A percentile compares a stretch with the other conserved stretches of the same genome.
These are phyloP conservation scores for Hyperoplus immaculatus DNA, from an alignment of 2,797 vertebrate genomes.

Conservation along the genomic window DNA sequence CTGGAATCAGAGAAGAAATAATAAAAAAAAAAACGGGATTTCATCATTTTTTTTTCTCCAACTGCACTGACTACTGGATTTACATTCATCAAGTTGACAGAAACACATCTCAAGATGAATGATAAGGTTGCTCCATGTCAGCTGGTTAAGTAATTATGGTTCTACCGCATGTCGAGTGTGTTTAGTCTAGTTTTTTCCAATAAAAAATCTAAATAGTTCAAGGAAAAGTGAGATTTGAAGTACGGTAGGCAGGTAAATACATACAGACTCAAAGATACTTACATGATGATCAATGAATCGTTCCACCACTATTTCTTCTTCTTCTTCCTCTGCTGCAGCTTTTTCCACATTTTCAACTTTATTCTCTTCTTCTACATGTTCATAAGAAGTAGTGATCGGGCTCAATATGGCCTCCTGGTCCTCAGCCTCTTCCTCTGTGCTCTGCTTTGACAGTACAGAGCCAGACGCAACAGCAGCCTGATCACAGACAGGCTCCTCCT, in stretches of 20 bases:
- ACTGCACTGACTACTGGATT: too few species aligned
- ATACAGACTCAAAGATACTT: constrained; percentile 31
- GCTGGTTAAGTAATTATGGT: not conserved
- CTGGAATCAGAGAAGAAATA: not conserved
- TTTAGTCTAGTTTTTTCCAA: not conserved
- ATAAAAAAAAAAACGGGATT: not conserved
- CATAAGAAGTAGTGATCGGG: not conserved
- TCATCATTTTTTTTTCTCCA: too few species aligned
- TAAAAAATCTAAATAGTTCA: too few species aligned
- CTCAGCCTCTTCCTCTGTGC: constrained; percentile 18
- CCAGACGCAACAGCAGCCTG: not conserved
- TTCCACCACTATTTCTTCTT: constrained; percentile 40
- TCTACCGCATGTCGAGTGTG: not conserved
- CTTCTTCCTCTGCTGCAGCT: constrained; percentile 12
- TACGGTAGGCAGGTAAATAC: not conserved
- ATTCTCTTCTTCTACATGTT: constrained; percentile 31
- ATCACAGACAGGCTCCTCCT: constrained; percentile 16
- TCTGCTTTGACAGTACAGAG: not conserved
- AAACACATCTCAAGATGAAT: not conserved
- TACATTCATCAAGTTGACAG: not conserved
- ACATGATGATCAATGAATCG: constrained; percentile 44
- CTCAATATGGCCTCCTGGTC: not conserved
- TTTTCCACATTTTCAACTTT: constrained; percentile 9
- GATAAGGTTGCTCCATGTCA: not conserved
- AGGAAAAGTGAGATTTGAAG: not conserved